Base-by-base conservation (phyloP, 2,888 invertebrate species). In the Pandemis heparana region DNA sequence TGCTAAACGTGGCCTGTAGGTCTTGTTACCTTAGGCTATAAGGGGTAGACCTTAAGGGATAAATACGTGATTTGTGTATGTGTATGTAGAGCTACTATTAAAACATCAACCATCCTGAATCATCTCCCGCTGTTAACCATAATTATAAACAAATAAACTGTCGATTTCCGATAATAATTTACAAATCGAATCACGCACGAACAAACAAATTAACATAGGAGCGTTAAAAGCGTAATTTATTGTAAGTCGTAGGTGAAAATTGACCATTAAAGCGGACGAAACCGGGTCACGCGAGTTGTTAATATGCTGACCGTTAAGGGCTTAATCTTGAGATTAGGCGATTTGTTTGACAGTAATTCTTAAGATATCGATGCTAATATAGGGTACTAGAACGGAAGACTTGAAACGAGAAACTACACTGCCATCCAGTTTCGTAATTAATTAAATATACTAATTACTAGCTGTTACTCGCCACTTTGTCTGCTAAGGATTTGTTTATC, bases 221-320 rank as follows among this genome's bases (percentile, higher is more conserved):
- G 16, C 63, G 51, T 62, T 56, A 62, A 46, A 74, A 53, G 23
- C 43, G 3, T 66, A 66, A 71, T 71, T 74, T 71, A 71, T 62
- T 53, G 18, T 65, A 70, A 74, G 59, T 64, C 56, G 63, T 64
- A 75, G 69, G 73, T 75, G 75, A 75, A 70, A 75, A 75, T 74
- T 70, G 71, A 18, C n/a, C 43, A 70, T 66, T 62, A 74, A 56
- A 38, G 14, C 48, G 56, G n/a, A 48, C 38, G 43, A 70, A 70
- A 51, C 53, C 66, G 67, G 75, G 70, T 70, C 62, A 53, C 9
- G 43, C 38, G 38, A 64, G 46, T 72, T 67, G 68, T 75, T 75
- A 63, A 71, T 75, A 75, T 70, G 65, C 43, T 39, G 62, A 3
- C 23, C 41, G 38, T 68, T 59, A 72, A 73, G 65, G 73, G 65